Base-by-base conservation (phyloP, 2,888 invertebrate genomes). In the Drosophila neotestacea region DNA sequence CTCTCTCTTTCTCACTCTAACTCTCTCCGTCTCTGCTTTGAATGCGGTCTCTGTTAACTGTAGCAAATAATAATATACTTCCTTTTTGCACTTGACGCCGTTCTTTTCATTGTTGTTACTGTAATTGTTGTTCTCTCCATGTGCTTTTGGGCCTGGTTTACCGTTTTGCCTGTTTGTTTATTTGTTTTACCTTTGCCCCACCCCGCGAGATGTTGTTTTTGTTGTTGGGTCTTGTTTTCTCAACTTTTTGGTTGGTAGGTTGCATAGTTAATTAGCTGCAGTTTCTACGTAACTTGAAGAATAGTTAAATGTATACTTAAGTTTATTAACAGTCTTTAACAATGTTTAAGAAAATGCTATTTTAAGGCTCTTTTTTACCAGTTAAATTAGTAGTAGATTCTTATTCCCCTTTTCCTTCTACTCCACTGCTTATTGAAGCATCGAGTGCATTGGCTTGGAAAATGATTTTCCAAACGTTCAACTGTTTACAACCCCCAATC, bases 21-120 rank as follows among this genome's bases (percentile, higher is more conserved):
- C 34, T 42, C 10, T 16, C 44, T 39, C 22, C 6, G 32, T 32
- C 10, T 38, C 16, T 13, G n/a, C 54, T 51, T 42, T 44, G 11
- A 39, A 50, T 63, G 65, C 74, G 74, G 63, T 65, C 59, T 71
- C 64, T 81, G 82, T 71, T 81, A 71, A 85, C 79, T 79, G 82
- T 76, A 66, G 79, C 82, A 77, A 79, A 81, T 85, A 81, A 77
- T 73, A 73, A 76, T 79, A 60, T 41, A 79, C 75, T 74, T 79
- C 75, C 74, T 44, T 61, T 73, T 51, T 60, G 67, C 73, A 77
- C 68, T 67, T 73, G 22, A 69, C 63, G 73, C 56, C 54, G 46
- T 50, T 50, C 63, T 69, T 42, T 44, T 47, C 32, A 44, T 50
- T 30, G 51, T 51, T 41, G 51, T 13, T 66, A 50, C 50, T 50